phyloP scores from a whole-genome alignment of 2,888 invertebrate species.

The Chloroclystis v-ata region DNA sequence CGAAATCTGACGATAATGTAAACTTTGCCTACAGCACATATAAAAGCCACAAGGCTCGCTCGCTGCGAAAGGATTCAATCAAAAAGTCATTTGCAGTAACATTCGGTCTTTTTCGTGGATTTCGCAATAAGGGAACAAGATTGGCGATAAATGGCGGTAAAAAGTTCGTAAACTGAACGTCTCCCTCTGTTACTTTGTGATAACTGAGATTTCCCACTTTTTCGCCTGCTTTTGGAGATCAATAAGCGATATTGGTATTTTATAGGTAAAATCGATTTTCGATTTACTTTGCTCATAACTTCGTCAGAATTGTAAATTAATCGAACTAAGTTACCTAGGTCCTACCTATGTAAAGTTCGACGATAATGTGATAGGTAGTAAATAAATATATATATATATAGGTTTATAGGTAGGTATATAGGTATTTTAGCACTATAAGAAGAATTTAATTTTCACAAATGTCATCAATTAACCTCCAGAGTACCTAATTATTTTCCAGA shows the following conservation, averaged over 20 bases:
- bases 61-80: slow-evolving; percentile 39
- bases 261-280: no score
- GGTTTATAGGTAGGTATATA: no score
- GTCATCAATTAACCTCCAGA: neutral
- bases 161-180: slow-evolving; percentile 26
- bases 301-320: no score
- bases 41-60: slow-evolving; percentile 33
- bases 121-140: slow-evolving; percentile 26
- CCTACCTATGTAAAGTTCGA: no score
- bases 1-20: neutral
- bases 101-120: slow-evolving; percentile 26
- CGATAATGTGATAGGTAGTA: no score
- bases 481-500: neutral
- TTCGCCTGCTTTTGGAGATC: slow-evolving; percentile 5
- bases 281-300: no score
- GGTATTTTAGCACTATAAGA: no score
- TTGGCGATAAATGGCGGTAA: slow-evolving; percentile 29
- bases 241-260: neutral
- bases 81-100: slow-evolving; percentile 42
- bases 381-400: no score
- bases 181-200: slow-evolving; percentile 18
- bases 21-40: slow-evolving; percentile 17
- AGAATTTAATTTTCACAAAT: no score
- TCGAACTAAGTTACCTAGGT: no score
- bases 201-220: slow-evolving; percentile 9